Base-by-base conservation (phyloP, 2,888 invertebrate species). In the Diarsia brunnea region DNA sequence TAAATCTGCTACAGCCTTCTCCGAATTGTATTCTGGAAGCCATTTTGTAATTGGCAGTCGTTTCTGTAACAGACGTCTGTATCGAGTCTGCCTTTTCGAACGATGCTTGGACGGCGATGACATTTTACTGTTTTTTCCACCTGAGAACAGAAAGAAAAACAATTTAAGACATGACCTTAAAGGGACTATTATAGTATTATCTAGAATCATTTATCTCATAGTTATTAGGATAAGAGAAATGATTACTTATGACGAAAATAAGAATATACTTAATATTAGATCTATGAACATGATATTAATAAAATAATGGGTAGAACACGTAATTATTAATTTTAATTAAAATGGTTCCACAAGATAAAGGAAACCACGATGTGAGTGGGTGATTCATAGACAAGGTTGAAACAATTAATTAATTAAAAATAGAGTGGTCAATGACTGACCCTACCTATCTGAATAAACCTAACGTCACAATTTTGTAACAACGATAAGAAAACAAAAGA, bases 1-100 rank as follows among this genome's bases (percentile, higher is more conserved):
- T 67, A 98, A 91, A 95, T 99, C 99, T 79, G 98, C 98, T 71
- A 99, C 92, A 2, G 98, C 97, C 93, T 98, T 98, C 80, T 98
- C 97, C 0, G 97, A 96, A 89, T 97, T 97, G 94, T 99, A 99
- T 71, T 97, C 97, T 1, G 98, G 97, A 19, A 98, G 94, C 98
- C 98, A 98, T 90, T 96, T 97, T 19, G 98, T 89, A 76, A 98
- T 97, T 0, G 98, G 98, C 69, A 98, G 89, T 78, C 97, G 95
- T 90, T 97, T 97, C 84, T 94, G 89, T 85, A 96, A 89, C 63
- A 96, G 84, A 58, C 95, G 90, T 82, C 88, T 93, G 88, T 91
- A 94, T 90, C 93, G 93, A n/a, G 92, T 91, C 78, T 94, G 94
- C 80, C 91, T 94, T 87, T 96, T 96, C 31, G 92, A 91, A 4